A percentile compares a stretch with the other conserved stretches of the same genome.
Conservation (phyloP, 2,797 vertebrate species). For the Pangasius larnaudii region DNA sequence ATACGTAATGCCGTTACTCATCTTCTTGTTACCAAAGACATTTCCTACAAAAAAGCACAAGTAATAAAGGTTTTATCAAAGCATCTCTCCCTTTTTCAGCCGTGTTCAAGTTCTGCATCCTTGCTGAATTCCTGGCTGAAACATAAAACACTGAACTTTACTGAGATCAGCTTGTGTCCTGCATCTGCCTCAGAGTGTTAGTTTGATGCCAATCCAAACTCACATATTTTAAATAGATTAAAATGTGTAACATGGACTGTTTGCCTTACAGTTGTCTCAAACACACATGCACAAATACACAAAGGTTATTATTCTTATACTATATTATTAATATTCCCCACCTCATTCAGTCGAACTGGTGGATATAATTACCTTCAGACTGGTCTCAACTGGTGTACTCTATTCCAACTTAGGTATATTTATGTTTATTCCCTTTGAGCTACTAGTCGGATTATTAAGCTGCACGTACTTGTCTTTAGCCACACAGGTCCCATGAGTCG, state of each 20-base stretch:
- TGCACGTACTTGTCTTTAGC: background rate
- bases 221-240: background rate
- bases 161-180: background rate
- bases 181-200: background rate
- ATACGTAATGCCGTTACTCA: background rate
- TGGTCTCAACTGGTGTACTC: background rate
- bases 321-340: background rate
- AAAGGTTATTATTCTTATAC: background rate
- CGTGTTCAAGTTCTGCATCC: background rate
- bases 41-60: background rate
- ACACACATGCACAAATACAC: background rate
- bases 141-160: background rate
- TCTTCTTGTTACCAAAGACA: background rate
- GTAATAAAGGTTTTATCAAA: background rate
- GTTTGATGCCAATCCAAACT: background rate
- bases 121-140: background rate
- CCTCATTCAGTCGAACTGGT: background rate
- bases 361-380: background rate
- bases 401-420: background rate
- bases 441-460: background rate
- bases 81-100: background rate
- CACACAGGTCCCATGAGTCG: background rate
- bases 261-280: background rate
- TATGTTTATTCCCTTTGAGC: background rate
- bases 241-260: background rate